Evolutionary conservation across 2,797 vertebrate genomes (phyloP), one percentile per base, ranked within the genome.

Genomic region (Myotis myotis): DNA sequence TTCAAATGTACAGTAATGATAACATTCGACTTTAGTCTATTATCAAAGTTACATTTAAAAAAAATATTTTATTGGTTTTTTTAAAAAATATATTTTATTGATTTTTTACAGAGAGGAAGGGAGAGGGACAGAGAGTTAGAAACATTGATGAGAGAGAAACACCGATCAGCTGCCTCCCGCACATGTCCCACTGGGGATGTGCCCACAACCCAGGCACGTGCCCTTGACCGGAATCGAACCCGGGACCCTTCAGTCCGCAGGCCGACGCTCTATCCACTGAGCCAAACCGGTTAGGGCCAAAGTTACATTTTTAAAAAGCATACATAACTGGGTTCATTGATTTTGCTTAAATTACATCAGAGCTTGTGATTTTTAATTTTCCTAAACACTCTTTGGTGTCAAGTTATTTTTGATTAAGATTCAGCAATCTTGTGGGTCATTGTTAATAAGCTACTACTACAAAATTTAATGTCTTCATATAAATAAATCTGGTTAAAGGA

Each of bases 291-390:
- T 44, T 44, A 44, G 41, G 41, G 41, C 41, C 64, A 91, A 81
- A 94, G 41, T 20, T 4, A 91, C 13, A 33, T 36, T 80, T 84
- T 44, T 28, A 23, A 91, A 87, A 87, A 89, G 74, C 41, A 72
- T 60, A 60, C 12, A 76, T 23, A 78, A 74, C 13, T 70, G 15
- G 8, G 25, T 33, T 92, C 64, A 83, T 78, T 92, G 49, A 83
- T 86, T 89, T 75, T 87, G 38, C 41, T 84, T 95, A 36, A 75
- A 80, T 74, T 79, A 90, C 76, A 89, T 83, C 17, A 96, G 71
- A 25, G 55, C 10, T 57, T 75, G 55, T 17, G 41, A 80, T 70
- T 79, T 94, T 49, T 68, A 95, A 91, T 66, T 33, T 70, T 68
- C 38, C 19, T 68, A 22, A 88, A 44, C 15, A 74, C 30, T 10